These are phyloP conservation scores for Turdus rufiventris DNA, from an alignment of 2,113 vertebrate genomes.

Conservation along the genomic window DNA sequence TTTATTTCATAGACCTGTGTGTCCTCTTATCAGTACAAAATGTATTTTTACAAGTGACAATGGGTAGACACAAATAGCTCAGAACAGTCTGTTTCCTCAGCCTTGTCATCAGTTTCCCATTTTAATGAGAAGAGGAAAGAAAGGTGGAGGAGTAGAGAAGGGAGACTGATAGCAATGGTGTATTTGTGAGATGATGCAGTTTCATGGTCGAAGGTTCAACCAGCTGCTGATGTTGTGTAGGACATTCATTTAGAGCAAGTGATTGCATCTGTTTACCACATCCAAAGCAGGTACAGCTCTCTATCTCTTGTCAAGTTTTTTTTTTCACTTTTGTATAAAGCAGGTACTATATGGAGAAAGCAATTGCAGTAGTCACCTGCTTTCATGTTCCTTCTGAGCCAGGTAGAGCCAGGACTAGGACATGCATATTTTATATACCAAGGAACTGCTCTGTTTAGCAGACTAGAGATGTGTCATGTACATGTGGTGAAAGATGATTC, in stretches of 20 bases:
- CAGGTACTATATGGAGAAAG: not conserved
- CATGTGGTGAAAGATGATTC: not conserved
- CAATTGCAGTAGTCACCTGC: not conserved
- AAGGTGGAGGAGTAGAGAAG: not conserved
- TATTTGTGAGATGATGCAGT: not conserved
- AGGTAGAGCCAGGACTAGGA: not conserved
- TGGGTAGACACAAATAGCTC: not conserved
- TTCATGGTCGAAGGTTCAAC: not conserved
- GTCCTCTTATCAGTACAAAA: not conserved
- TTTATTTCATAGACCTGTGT: not conserved
- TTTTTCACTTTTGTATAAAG: not conserved
- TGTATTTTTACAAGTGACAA: constrained; percentile 6
- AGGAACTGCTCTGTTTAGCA: not conserved
- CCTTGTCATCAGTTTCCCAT: not conserved
- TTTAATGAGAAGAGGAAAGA: not conserved
- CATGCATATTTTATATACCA: not conserved
- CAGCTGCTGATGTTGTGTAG: not conserved
- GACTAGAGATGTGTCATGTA: not conserved
- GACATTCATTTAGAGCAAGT: not conserved
- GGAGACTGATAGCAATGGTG: not conserved
- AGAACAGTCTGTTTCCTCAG: not conserved
- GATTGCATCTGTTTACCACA: not conserved
- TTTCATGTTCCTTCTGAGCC: not conserved
- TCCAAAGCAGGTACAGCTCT: not conserved
- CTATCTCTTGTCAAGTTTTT: not conserved